Conservation (phyloP, 1,140 invertebrate species). For the Drosophila bipectinata region DNA sequence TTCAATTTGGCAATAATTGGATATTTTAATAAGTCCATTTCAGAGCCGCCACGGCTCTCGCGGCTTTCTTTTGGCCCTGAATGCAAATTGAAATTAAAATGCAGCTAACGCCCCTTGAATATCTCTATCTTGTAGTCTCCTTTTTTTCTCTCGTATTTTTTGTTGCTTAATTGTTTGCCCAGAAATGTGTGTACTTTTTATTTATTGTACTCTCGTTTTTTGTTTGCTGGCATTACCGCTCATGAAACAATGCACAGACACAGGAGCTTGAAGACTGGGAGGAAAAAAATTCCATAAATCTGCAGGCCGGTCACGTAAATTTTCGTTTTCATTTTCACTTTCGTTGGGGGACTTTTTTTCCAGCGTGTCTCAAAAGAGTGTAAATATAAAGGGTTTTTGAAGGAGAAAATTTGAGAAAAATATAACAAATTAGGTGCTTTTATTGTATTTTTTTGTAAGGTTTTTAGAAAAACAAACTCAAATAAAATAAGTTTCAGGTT, state of each 20-base stretch:
- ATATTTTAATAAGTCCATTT: constrained; percentile 75
- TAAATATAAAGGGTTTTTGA: neutral
- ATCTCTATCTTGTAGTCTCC: constrained; percentile 3
- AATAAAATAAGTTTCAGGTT: too few species aligned
- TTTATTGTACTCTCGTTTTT: constrained; percentile 32
- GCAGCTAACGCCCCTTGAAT: constrained; percentile 56
- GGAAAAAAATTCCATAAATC: constrained; percentile 43
- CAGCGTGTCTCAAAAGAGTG: neutral
- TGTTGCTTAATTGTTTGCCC: constrained; percentile 50
- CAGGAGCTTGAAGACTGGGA: neutral
- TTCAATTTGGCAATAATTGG: constrained; percentile 79
- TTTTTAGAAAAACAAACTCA: neutral
- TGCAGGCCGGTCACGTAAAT: constrained; percentile 59
- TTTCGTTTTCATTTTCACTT: constrained; percentile 67
- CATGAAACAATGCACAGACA: constrained; percentile 50
- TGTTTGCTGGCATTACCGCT: constrained; percentile 11
- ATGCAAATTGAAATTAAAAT: constrained; percentile 78
- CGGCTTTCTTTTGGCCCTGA: constrained; percentile 76
- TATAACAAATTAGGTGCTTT: neutral
- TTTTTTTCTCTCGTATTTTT: constrained; percentile 5
- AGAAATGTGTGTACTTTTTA: constrained; percentile 32
- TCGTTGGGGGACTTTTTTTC: constrained; percentile 31
- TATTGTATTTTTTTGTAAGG: neutral
- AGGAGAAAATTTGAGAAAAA: neutral
- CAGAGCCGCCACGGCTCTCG: neutral